Evolutionary conservation across 2,113 vertebrate genomes (phyloP), one percentile per base, ranked within the genome.

Genomic region (Platysteira castanea): DNA sequence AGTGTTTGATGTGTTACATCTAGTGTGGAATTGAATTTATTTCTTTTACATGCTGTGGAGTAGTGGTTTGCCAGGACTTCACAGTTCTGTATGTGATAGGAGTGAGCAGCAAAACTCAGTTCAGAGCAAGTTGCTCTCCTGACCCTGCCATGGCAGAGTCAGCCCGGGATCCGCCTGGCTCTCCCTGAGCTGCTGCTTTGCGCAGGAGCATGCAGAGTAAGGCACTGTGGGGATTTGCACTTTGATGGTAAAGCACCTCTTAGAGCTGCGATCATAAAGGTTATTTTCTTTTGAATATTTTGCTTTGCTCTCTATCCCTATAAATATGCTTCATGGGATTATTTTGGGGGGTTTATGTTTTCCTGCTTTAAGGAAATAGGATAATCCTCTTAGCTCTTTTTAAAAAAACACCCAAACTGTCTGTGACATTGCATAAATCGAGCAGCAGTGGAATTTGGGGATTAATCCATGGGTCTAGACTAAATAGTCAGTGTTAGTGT

Each of bases 121-220:
- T 56, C 16, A 21, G 35, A 76, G 35, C 5, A 15, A 23, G 64
- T 39, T 28, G 3, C 41, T 42, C 7, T 7, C 21, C 63, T 42
- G 59, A 19, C 59, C 50, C 59, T 41, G 49, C 3, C 26, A 2
- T 64, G 78, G 37, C n/a, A 56, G n/a, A 49, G 65, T 15, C 28
- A 26, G 21, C 13, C 30, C 3, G 0, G 56, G 35, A 2, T 14
- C 21, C 0, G 2, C 12, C 52, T 0, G 5, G 8, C 27, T 27
- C 15, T 39, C 28, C 50, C 73, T 11, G 57, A 83, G 80, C 87
- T 39, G 61, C 52, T 59, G 79, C 53, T 42, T 23, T 13, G 30
- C 61, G 63, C 61, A 54, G 47, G 44, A 27, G 70, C 18, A 0
- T 42, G 46, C 41, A 6, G 1, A 49, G 17, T 7, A 30, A 28